Evolutionary conservation across 2,113 vertebrate species (phyloP), one percentile per base, ranked within the genome.

Genomic region (Leiothrix lutea): DNA sequence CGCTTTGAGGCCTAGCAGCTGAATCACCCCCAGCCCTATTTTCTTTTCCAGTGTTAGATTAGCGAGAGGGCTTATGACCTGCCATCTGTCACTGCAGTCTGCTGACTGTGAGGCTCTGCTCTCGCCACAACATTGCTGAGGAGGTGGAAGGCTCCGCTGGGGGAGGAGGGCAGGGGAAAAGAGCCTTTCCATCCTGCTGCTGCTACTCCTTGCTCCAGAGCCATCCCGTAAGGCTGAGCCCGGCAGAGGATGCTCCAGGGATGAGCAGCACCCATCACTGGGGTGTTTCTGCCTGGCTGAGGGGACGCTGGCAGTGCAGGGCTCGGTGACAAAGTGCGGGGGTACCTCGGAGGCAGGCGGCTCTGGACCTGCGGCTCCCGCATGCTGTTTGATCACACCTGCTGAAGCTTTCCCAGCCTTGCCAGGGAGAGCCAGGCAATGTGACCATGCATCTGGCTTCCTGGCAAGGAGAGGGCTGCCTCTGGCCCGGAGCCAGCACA

Each of bases 21-120:
- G 95, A 96, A 96, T 94, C 94, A 94, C 94, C 95, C 92, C 94
- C 94, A 94, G 88, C 94, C 97, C 93, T 97, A 91, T 94, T 96
- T 97, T 96, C 96, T 93, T 95, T 91, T 92, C 94, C 96, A 86
- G 95, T 86, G 94, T 95, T 97, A 95, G 97, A 97, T 97, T 97
- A 97, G 95, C 56, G 44, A 61, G 86, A 97, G 94, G 92, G 97
- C 94, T 97, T 96, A 95, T 97, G 96, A 97, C 90, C 94, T 61
- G 92, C 96, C 97, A 97, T 97, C 97, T 97, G 97, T 97, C 96
- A 94, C 81, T 89, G 90, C 92, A 97, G 94, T 96, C 95, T 96
- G 95, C 94, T 97, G 95, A 91, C 93, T 91, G 80, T 71, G 66
- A 91, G 92, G 61, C 94, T 95, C 94, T 44, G 95, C 95, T 94